Percentiles rank a stretch among this genome's conserved stretches.
phyloP scores from a whole-genome alignment of 2,797 vertebrate species.

The Chiroxiphia lanceolata region DNA sequence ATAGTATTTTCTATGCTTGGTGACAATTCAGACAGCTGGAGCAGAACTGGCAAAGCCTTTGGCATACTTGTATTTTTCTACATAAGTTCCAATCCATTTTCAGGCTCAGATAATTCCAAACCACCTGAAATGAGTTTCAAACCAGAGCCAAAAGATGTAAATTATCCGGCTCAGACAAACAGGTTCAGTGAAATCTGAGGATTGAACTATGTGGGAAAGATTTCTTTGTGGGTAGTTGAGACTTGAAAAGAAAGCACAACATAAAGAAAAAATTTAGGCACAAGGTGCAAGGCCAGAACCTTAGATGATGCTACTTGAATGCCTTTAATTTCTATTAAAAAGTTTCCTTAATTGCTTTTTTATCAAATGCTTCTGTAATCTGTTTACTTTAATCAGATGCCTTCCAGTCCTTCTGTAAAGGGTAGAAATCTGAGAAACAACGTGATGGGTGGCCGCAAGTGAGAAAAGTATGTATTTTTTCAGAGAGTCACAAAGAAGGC shows the following conservation, averaged over 20 bases:
- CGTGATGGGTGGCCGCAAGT: neutral
- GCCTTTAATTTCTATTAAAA: neutral
- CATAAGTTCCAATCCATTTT: conserved; percentile 18
- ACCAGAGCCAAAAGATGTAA: neutral
- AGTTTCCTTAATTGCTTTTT: neutral
- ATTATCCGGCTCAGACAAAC: neutral
- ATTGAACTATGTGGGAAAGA: neutral
- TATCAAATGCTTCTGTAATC: neutral
- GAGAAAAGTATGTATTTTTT: neutral
- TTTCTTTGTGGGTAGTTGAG: neutral
- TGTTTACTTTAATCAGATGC: neutral
- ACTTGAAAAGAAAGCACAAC: neutral
- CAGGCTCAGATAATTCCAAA: conserved; percentile 18
- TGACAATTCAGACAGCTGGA: conserved; percentile 30
- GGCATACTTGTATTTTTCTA: neutral
- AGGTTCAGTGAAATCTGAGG: neutral
- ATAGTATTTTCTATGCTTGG: conserved; percentile 26
- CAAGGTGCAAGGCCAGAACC: neutral
- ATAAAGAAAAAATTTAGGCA: neutral
- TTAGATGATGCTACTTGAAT: neutral
- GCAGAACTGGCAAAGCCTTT: conserved; percentile 13
- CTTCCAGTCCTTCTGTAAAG: neutral
- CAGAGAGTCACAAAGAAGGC: neutral
- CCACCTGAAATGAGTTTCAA: neutral
- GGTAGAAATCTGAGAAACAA: neutral